Percentiles rank a stretch among this genome's conserved stretches.
phyloP scores from a whole-genome alignment of 2,888 invertebrate species.

The Athrips mouffetella region DNA sequence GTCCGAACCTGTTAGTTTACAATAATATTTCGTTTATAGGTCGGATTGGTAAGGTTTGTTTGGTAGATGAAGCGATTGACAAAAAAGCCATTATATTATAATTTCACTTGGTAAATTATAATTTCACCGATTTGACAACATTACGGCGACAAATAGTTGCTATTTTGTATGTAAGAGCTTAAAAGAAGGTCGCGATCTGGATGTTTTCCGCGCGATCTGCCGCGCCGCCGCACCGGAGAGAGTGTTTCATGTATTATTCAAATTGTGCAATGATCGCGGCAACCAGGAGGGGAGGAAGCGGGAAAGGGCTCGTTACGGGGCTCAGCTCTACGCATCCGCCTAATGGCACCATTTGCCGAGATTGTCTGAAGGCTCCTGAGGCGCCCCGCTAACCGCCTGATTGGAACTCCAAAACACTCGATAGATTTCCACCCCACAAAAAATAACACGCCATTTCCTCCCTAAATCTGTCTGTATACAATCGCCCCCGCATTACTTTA shows the following conservation, averaged over 20 bases:
- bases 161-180: too few relatives aligned
- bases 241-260: constrained; percentile 66
- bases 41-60: too few relatives aligned
- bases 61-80: too few relatives aligned
- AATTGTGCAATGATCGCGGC: constrained; percentile 54
- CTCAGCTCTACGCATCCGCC: constrained; percentile 44
- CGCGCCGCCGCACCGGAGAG: constrained; percentile 23
- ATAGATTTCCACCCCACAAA: constrained; percentile 26
- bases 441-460: constrained; percentile 21
- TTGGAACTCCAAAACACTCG: constrained; percentile 35
- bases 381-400: constrained; percentile 39
- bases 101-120: too few relatives aligned
- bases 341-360: constrained; percentile 61
- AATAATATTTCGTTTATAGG: too few relatives aligned
- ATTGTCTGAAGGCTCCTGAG: constrained; percentile 45
- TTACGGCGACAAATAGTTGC: too few relatives aligned
- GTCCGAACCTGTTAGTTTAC: too few relatives aligned
- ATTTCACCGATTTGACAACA: too few relatives aligned
- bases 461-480: constrained; percentile 21
- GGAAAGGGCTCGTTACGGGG: constrained; percentile 41
- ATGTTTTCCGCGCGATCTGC: too few relatives aligned
- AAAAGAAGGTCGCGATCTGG: too few relatives aligned
- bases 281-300: constrained; percentile 7
- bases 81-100: too few relatives aligned
- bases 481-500: constrained; percentile 22